A percentile compares a stretch with the other conserved stretches of the same genome.
These are phyloP conservation scores for Orius laevigatus DNA, from an alignment of 1,140 invertebrate genomes.

Conservation along the genomic window DNA sequence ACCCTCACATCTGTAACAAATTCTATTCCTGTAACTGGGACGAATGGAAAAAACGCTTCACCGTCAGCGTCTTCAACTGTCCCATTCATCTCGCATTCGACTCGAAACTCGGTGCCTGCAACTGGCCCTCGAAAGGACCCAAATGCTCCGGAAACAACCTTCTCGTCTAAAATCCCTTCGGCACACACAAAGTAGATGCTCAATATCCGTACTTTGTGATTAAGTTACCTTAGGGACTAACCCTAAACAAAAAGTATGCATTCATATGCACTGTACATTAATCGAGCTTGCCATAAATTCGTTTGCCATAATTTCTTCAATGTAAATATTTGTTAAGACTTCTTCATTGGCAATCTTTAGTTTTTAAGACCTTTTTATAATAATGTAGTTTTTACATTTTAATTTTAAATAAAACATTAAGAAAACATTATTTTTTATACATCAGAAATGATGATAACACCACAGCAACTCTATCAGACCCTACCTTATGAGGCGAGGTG, in stretches of 20 bases:
- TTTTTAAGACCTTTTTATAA: too few relatives aligned
- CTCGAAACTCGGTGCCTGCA: conserved; percentile 53
- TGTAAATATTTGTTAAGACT: too few relatives aligned
- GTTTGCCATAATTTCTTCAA: not conserved
- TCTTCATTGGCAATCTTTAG: too few relatives aligned
- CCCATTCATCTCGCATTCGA: conserved; percentile 67
- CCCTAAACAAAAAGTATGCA: conserved; percentile 6
- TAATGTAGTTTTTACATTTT: too few relatives aligned
- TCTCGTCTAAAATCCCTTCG: conserved; percentile 32
- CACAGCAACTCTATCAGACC: too few relatives aligned
- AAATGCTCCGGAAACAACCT: conserved; percentile 55
- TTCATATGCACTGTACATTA: conserved; percentile 4
- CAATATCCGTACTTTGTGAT: too few relatives aligned
- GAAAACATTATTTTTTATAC: too few relatives aligned
- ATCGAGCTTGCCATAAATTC: not conserved
- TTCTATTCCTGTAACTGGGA: conserved; percentile 77
- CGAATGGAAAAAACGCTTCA: conserved; percentile 57
- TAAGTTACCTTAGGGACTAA: too few relatives aligned
- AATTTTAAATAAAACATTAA: too few relatives aligned
- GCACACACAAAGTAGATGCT: too few relatives aligned
- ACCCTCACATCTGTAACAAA: conserved; percentile 66
- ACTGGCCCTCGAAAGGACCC: conserved; percentile 66
- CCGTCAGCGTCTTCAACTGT: conserved; percentile 63
- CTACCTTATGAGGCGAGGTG: too few relatives aligned
- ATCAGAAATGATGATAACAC: too few relatives aligned